Evolutionary conservation across 53 echinoderm and acorn worm genomes (phyloP).

Genomic region (Apostichopus leukothele): DNA sequence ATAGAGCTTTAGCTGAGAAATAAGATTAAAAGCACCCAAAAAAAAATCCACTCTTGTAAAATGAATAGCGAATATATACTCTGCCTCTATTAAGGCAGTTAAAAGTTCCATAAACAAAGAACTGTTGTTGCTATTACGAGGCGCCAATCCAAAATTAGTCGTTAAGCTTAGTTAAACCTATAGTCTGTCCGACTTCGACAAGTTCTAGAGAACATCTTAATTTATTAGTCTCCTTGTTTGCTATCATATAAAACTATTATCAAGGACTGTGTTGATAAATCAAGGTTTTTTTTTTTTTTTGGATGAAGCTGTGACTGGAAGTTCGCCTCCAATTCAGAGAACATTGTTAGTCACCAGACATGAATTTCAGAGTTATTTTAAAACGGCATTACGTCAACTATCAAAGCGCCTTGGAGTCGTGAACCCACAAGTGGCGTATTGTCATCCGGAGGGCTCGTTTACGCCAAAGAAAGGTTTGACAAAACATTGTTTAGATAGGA

Average conservation of each 20-base stretch:
- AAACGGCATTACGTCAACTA: not conserved
- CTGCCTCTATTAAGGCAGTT: slow-evolving; percentile 30
- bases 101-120: slow-evolving; percentile 45
- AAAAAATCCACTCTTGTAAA: slow-evolving; percentile 1
- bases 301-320: not conserved
- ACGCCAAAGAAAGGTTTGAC: not conserved
- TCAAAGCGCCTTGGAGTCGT: not conserved
- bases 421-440: slow-evolving; percentile 15
- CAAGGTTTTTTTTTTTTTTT: slow-evolving; percentile 16
- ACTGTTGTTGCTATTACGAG: slow-evolving; percentile 45
- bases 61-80: slow-evolving; percentile 6
- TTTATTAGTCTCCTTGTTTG: slow-evolving; percentile 39
- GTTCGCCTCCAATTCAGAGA: not conserved
- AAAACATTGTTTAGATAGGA: not conserved
- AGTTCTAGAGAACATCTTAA: slow-evolving; percentile 29
- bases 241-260: slow-evolving; percentile 46
- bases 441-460: slow-evolving; percentile 4
- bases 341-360: not conserved
- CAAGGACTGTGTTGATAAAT: slow-evolving; percentile 45
- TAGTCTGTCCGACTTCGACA: slow-evolving; percentile 31
- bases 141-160: slow-evolving; percentile 37
- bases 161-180: slow-evolving; percentile 37
- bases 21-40: not conserved
- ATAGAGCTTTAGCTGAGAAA: slow-evolving; percentile 20
- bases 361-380: not conserved